Evolutionary conservation across 2,797 vertebrate genomes (phyloP).

Genomic region (Leuciscus waleckii): DNA sequence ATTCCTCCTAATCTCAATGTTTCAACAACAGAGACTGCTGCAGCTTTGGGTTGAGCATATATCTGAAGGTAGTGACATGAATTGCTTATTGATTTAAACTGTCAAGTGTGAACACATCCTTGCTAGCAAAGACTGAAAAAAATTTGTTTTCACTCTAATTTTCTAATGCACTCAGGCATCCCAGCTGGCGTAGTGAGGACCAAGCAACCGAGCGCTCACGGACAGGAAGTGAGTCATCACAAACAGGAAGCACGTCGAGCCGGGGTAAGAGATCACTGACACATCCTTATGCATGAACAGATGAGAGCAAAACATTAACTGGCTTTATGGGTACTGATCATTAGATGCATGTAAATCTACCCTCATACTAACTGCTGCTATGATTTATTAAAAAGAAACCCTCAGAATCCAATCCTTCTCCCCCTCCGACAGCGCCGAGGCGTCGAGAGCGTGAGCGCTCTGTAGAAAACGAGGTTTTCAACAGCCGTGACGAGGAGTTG

Average conservation of each 20-base stretch:
- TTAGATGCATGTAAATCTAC: neutral
- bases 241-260: constrained; percentile 84
- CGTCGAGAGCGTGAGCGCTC: constrained; percentile 90
- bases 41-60: constrained; percentile 37
- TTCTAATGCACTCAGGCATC: constrained; percentile 78
- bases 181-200: constrained; percentile 94
- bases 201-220: constrained; percentile 86
- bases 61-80: constrained; percentile 47
- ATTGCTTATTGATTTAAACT: constrained; percentile 54
- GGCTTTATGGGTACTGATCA: neutral
- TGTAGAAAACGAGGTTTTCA: constrained; percentile 87
- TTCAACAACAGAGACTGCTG: constrained; percentile 39
- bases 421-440: constrained; percentile 75
- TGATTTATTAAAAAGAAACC: neutral
- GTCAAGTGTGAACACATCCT: constrained; percentile 2
- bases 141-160: neutral
- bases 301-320: neutral
- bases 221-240: constrained; percentile 93
- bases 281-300: neutral
- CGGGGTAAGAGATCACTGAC: constrained; percentile 79
- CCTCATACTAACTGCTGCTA: neutral
- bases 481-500: constrained; percentile 83
- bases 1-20: constrained; percentile 45
- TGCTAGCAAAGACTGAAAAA: neutral
- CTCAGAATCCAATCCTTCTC: neutral